These are phyloP conservation scores for Pherbina coryleti DNA, from an alignment of 2,888 invertebrate species.

Conservation along the genomic window DNA sequence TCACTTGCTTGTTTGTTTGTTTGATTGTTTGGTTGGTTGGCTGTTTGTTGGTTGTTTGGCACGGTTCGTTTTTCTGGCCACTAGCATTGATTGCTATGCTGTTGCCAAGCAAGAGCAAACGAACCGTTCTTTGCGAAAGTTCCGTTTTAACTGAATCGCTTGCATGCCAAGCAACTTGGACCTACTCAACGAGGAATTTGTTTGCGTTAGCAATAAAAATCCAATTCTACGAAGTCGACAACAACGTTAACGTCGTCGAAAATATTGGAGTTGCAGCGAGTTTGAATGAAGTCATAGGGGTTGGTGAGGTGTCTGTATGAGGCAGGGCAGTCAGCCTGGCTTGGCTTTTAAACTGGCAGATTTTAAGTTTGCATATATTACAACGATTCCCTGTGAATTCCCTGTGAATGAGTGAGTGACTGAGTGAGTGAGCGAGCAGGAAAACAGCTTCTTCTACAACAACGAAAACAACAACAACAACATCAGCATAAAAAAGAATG, in stretches of 20 bases:
- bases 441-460: neutral
- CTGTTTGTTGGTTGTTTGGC: neutral
- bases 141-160: conserved; percentile 67
- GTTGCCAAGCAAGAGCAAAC: conserved; percentile 37
- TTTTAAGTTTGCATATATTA: too few relatives aligned
- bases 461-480: neutral
- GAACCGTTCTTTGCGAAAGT: conserved; percentile 67
- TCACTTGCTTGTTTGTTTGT: neutral
- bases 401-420: neutral
- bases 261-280: conserved; percentile 5
- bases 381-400: neutral
- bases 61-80: neutral
- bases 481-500: conserved; percentile 7
- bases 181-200: conserved; percentile 67
- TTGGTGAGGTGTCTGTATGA: neutral
- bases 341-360: neutral
- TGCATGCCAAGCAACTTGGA: conserved; percentile 59
- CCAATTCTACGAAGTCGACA: conserved; percentile 24
- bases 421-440: conserved; percentile 27
- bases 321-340: neutral
- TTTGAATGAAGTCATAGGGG: neutral
- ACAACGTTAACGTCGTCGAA: conserved; percentile 34
- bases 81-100: neutral
- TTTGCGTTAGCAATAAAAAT: conserved; percentile 52
- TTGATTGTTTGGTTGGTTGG: neutral